These are phyloP conservation scores for Tenrec ecaudatus DNA, from an alignment of 2,113 vertebrate genomes.

Conservation along the genomic window DNA sequence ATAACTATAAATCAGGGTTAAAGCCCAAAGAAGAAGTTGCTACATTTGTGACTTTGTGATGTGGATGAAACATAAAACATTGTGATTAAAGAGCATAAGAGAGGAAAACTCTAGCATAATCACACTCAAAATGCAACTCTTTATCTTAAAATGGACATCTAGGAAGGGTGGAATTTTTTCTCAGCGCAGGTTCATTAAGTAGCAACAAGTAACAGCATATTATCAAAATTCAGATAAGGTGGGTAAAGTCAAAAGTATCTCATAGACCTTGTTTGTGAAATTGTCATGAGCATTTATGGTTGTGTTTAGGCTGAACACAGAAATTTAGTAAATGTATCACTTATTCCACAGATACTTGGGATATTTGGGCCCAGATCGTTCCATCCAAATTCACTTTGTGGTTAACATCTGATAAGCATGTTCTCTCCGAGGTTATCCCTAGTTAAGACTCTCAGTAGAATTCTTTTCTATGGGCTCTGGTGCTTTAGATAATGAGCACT, in stretches of 20 bases:
- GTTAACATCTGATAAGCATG: conserved; percentile 5
- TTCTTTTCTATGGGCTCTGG: not conserved
- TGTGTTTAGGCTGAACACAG: not conserved
- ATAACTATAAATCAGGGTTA: conserved; percentile 58
- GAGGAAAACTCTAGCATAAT: conserved; percentile 41
- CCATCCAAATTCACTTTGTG: not conserved
- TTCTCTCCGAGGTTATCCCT: not conserved
- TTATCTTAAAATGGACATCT: conserved; percentile 57
- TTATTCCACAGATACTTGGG: not conserved
- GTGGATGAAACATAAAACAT: conserved; percentile 58
- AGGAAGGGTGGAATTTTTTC: conserved; percentile 60
- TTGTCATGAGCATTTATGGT: conserved; percentile 4
- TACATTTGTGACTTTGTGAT: conserved; percentile 63
- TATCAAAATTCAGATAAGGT: conserved; percentile 19
- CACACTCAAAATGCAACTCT: conserved; percentile 29
- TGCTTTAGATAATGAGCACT: not conserved
- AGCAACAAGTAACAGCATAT: not conserved
- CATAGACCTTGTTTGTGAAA: not conserved
- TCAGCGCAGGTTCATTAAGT: conserved; percentile 25
- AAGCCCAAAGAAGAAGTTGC: conserved; percentile 60
- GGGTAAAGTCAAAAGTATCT: conserved; percentile 5
- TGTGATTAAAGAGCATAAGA: conserved; percentile 45
- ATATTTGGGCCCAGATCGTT: not conserved
- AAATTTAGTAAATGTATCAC: not conserved
- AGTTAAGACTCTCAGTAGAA: not conserved